Evolutionary conservation across 2,888 invertebrate genomes (phyloP).

Genomic region (Ligdia adustata): DNA sequence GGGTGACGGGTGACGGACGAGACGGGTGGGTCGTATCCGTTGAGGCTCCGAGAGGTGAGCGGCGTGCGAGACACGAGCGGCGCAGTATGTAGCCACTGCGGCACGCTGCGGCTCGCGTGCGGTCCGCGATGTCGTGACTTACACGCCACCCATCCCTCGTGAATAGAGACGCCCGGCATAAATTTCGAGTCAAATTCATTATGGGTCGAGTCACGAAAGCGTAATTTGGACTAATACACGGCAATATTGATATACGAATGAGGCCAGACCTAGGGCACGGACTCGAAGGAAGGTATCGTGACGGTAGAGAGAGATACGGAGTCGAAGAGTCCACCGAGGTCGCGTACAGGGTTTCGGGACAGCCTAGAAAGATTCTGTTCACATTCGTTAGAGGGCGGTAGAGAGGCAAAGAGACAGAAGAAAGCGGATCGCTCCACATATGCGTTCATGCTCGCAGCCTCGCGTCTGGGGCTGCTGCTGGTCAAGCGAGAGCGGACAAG

Average conservation of each 20-base stretch:
- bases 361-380: too few species aligned
- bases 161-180: not conserved
- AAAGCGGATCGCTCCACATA: constrained; percentile 49
- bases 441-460: constrained; percentile 79
- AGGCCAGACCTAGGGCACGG: constrained; percentile 23
- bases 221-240: constrained; percentile 24
- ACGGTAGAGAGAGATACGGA: too few species aligned
- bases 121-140: not conserved
- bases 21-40: constrained; percentile 9
- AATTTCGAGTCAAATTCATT: constrained; percentile 15
- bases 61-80: not conserved
- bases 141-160: not conserved
- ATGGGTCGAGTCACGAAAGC: constrained; percentile 30
- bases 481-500: constrained; percentile 64
- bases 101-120: not conserved
- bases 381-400: constrained; percentile 35
- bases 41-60: not conserved
- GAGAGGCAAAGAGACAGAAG: constrained; percentile 46
- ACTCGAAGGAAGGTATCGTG: not conserved
- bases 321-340: too few species aligned
- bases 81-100: not conserved
- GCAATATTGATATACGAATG: constrained; percentile 25
- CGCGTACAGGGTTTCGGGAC: too few species aligned
- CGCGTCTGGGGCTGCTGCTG: constrained; percentile 63
- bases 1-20: constrained; percentile 8